Conservation (phyloP, 2,797 vertebrate species). For the Oceanodroma leucorhoa region DNA sequence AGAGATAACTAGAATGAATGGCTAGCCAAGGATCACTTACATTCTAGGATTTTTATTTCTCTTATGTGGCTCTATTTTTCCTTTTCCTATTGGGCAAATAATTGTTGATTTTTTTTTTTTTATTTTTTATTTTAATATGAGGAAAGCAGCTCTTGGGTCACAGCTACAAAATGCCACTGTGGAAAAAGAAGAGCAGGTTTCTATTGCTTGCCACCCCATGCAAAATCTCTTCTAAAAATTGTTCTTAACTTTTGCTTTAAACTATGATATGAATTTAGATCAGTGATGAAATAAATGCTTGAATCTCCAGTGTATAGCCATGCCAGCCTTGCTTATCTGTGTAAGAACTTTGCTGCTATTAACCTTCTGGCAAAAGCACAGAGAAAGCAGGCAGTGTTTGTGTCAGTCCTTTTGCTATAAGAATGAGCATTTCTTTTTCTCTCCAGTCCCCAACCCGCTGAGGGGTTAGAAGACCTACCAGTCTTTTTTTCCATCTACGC, state of each 20-base stretch:
- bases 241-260: background rate
- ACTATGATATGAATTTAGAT: background rate
- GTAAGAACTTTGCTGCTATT: background rate
- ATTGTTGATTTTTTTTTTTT: background rate
- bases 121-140: background rate
- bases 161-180: background rate
- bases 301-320: background rate
- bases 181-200: background rate
- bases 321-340: background rate
- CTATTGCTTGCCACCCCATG: background rate
- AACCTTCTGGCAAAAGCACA: background rate
- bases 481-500: accelerated
- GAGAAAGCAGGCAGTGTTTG: background rate
- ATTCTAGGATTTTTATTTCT: background rate
- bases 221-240: background rate
- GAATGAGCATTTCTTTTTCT: background rate
- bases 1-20: background rate
- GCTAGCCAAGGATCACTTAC: background rate
- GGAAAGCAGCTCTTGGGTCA: background rate
- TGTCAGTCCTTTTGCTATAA: background rate
- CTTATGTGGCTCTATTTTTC: background rate
- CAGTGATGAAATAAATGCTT: background rate
- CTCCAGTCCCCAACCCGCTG: accelerated
- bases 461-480: background rate
- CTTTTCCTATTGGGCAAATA: background rate